phyloP scores from a whole-genome alignment of 2,797 vertebrate species.

The Lophius americanus region DNA sequence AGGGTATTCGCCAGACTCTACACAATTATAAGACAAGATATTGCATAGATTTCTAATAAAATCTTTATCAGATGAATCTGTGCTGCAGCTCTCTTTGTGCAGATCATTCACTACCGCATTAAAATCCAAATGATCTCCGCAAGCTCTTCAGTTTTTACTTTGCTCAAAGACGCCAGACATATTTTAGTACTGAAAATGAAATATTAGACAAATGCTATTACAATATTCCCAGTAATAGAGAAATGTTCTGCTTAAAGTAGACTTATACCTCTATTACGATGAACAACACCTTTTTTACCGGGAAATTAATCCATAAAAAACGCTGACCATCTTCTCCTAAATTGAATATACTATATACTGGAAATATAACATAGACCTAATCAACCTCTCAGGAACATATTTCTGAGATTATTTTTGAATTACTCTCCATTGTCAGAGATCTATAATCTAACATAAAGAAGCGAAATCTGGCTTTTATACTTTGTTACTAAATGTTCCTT shows the following conservation, averaged over 20 bases:
- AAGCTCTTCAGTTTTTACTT: conserved; percentile 15
- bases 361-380: too few relatives aligned
- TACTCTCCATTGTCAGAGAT: too few relatives aligned
- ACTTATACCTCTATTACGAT: not conserved
- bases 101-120: conserved; percentile 20
- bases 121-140: conserved; percentile 37
- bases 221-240: too few relatives aligned
- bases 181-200: not conserved
- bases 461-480: too few relatives aligned
- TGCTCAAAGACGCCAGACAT: not conserved
- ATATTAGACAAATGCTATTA: not conserved
- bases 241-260: not conserved
- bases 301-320: too few relatives aligned
- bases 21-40: conserved; percentile 71
- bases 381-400: too few relatives aligned
- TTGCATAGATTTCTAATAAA: conserved; percentile 72
- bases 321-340: too few relatives aligned
- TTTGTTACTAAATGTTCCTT: too few relatives aligned
- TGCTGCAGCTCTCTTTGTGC: conserved; percentile 15
- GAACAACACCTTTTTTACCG: not conserved
- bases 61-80: conserved; percentile 58
- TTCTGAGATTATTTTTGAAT: too few relatives aligned
- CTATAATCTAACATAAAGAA: too few relatives aligned
- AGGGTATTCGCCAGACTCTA: conserved; percentile 46
- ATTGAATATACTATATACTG: too few relatives aligned